These are phyloP conservation scores for Clarias macrocephalus DNA, from an alignment of 2,113 vertebrate species.

Conservation along the genomic window DNA sequence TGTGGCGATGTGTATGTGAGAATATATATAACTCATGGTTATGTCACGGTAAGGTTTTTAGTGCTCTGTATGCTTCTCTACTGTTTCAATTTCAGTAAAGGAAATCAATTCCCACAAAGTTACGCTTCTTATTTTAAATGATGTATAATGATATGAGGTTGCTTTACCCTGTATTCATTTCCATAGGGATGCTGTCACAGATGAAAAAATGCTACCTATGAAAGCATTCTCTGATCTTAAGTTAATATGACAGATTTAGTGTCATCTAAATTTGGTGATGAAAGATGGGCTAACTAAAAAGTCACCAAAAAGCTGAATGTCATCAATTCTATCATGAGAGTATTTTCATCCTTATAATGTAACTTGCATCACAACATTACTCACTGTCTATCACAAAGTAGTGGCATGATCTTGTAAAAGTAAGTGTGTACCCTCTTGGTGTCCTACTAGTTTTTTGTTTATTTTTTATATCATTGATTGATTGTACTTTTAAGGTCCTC, in stretches of 20 bases:
- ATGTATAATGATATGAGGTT: not conserved
- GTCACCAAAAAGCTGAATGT: not conserved
- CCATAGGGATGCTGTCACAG: not conserved
- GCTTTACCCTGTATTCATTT: not conserved
- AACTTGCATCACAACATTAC: not conserved
- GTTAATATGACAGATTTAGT: not conserved
- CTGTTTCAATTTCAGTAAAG: conserved; percentile 77
- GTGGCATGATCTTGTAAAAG: not conserved
- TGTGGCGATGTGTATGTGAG: conserved; percentile 50
- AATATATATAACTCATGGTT: conserved; percentile 55
- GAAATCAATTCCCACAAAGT: conserved; percentile 62
- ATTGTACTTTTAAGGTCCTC: no score
- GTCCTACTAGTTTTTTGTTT: not conserved
- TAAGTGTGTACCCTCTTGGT: not conserved
- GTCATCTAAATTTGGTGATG: not conserved
- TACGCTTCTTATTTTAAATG: not conserved
- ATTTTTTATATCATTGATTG: not conserved
- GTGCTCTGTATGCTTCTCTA: conserved; percentile 62
- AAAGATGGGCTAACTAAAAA: not conserved
- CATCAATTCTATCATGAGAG: not conserved
- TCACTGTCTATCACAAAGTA: not conserved
- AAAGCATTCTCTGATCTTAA: not conserved
- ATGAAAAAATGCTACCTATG: not conserved
- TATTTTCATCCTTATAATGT: not conserved
- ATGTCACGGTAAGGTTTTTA: conserved; percentile 61